A percentile compares a stretch with the other conserved stretches of the same genome.
phyloP scores from a whole-genome alignment of 2,113 vertebrate genomes.

The Todiramphus saurophagus region DNA sequence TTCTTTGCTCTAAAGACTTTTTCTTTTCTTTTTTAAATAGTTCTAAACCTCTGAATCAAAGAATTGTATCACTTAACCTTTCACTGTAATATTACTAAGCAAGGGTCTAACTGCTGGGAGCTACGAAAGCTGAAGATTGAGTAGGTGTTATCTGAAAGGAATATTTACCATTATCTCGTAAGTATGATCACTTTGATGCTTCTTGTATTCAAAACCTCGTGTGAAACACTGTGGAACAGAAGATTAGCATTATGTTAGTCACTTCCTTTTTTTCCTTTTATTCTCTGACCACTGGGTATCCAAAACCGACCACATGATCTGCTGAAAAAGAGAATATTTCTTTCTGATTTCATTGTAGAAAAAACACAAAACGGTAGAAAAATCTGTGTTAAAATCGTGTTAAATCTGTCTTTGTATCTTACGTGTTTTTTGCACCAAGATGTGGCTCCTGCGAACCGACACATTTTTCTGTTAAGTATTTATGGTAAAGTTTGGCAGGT shows the following conservation, averaged over 20 bases:
- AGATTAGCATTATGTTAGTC: conserved; percentile 8
- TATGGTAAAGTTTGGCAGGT: neutral
- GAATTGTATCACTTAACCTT: neutral
- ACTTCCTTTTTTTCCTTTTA: neutral
- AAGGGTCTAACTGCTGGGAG: neutral
- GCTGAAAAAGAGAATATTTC: neutral
- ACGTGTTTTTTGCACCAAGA: neutral
- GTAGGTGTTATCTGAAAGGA: neutral
- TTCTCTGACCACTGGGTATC: neutral
- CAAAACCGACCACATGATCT: neutral
- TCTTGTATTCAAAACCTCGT: conserved; percentile 95
- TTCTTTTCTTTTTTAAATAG: neutral
- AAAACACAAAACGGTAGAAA: neutral
- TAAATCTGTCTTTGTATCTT: neutral
- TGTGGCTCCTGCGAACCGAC: neutral
- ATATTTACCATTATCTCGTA: conserved; percentile 96
- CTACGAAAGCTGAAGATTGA: neutral
- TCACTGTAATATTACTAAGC: neutral
- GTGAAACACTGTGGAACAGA: conserved; percentile 90
- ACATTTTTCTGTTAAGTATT: neutral
- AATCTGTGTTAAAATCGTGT: neutral
- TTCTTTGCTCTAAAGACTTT: neutral
- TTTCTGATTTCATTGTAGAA: neutral
- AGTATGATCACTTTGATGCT: conserved; percentile 94
- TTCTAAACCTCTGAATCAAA: neutral